These are phyloP conservation scores for Rynchops niger DNA, from an alignment of 2,113 vertebrate genomes.

Conservation along the genomic window DNA sequence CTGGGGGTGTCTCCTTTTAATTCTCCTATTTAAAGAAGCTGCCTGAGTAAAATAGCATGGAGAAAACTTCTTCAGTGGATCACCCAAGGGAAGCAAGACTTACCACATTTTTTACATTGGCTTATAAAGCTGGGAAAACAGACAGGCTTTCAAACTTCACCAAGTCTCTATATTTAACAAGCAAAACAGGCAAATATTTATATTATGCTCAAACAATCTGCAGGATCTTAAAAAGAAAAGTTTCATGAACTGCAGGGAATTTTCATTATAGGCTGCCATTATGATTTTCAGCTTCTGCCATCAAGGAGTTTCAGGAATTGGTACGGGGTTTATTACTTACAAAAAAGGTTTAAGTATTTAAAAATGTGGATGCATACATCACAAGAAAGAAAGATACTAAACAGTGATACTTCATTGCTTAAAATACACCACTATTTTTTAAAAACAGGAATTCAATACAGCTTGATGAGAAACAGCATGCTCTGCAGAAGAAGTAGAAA, in stretches of 20 bases:
- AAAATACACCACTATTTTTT: slow-evolving; percentile 46
- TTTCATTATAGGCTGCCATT: not conserved
- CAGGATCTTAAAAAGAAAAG: not conserved
- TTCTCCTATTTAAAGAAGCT: not conserved
- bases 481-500: slow-evolving; percentile 26
- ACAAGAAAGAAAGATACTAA: slow-evolving; percentile 8
- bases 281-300: not conserved
- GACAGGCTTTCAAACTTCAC: not conserved
- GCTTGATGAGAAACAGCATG: slow-evolving; percentile 49
- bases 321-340: not conserved
- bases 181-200: slow-evolving; percentile 3
- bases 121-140: not conserved
- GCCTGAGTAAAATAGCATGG: not conserved
- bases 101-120: not conserved
- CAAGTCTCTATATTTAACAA: not conserved
- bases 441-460: slow-evolving; percentile 28
- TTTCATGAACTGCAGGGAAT: not conserved
- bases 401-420: not conserved
- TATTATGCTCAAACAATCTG: not conserved
- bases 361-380: not conserved
- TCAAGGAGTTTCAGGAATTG: not conserved
- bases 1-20: not conserved
- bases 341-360: not conserved
- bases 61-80: not conserved
- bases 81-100: not conserved